Evolutionary conservation across 2,797 vertebrate species (phyloP).

Genomic region (Poeciliopsis infans): DNA sequence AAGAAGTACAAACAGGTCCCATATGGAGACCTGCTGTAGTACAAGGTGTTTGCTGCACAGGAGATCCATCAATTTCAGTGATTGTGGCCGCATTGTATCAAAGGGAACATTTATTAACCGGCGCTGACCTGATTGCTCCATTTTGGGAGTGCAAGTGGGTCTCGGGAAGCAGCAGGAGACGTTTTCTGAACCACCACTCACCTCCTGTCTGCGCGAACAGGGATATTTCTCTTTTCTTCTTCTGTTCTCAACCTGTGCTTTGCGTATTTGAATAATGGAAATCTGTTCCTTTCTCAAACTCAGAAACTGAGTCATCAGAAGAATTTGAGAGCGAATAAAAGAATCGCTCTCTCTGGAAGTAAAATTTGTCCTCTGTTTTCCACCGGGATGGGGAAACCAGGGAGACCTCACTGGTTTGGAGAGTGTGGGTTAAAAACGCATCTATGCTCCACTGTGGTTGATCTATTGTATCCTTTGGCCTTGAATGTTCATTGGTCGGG

Average conservation of each 20-base stretch:
- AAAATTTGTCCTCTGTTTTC: constrained; percentile 42
- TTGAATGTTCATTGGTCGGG: constrained; percentile 71
- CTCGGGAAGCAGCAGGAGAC: constrained; percentile 20
- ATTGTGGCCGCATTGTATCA: constrained; percentile 43
- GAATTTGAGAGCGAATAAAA: constrained; percentile 25
- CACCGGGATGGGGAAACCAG: constrained; percentile 59
- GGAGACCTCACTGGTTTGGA: constrained; percentile 68
- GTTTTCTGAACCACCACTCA: constrained; percentile 35
- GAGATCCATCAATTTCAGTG: constrained; percentile 54
- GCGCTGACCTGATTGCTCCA: constrained; percentile 68
- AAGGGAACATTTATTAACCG: constrained; percentile 67
- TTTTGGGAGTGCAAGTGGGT: constrained; percentile 58
- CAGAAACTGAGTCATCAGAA: constrained; percentile 56
- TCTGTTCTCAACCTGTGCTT: constrained; percentile 55
- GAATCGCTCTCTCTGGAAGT: constrained; percentile 34
- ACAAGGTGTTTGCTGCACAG: constrained; percentile 28
- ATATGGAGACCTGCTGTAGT: constrained; percentile 46
- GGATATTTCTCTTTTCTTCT: constrained; percentile 28
- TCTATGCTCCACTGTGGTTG: constrained; percentile 67
- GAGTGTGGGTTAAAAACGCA: constrained; percentile 28
- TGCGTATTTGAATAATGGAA: constrained; percentile 59
- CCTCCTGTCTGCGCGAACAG: constrained; percentile 47
- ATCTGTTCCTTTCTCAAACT: constrained; percentile 61
- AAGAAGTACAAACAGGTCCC: constrained; percentile 20
- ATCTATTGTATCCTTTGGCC: constrained; percentile 73